A percentile compares a stretch with the other conserved stretches of the same genome.
These are phyloP conservation scores for Drosophila santomea DNA, from an alignment of 1,140 invertebrate species.

Conservation along the genomic window DNA sequence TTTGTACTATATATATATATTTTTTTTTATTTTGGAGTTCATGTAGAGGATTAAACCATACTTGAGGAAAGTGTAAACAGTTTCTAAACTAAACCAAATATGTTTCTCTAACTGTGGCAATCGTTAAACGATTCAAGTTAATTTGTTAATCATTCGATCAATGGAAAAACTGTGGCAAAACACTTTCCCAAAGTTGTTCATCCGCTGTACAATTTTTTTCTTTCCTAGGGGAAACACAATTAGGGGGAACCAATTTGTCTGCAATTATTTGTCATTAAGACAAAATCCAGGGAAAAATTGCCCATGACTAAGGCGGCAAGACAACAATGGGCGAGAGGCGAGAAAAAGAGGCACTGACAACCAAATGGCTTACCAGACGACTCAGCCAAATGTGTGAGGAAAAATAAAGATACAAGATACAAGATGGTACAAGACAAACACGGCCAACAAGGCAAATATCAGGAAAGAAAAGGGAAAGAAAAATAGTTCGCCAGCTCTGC, in stretches of 20 bases:
- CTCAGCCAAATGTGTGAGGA: conserved; percentile 58
- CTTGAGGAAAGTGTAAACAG: background rate
- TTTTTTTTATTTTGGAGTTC: too few species aligned
- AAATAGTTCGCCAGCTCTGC: conserved; percentile 60
- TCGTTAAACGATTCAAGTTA: conserved; percentile 1
- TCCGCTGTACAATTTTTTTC: background rate
- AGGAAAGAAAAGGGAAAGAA: conserved; percentile 3
- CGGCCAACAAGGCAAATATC: background rate
- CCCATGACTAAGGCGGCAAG: conserved; percentile 15
- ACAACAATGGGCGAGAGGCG: conserved; percentile 22
- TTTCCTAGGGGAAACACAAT: conserved; percentile 30
- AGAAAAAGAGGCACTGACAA: conserved; percentile 25
- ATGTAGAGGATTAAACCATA: background rate
- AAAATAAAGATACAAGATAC: conserved; percentile 4
- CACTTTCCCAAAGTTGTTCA: conserved; percentile 7
- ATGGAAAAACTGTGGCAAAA: conserved; percentile 14
- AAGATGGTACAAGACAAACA: background rate
- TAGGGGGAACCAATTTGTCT: conserved; percentile 58
- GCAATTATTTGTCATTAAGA: conserved; percentile 72
- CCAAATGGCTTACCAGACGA: conserved; percentile 39
- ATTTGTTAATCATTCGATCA: conserved; percentile 2
- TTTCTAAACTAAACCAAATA: background rate
- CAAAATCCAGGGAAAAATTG: conserved; percentile 26
- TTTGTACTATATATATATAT: too few species aligned
- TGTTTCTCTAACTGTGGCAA: background rate